phyloP scores from a whole-genome alignment of 53 echinoderm and acorn worm genomes.

The Henricia sp. region DNA sequence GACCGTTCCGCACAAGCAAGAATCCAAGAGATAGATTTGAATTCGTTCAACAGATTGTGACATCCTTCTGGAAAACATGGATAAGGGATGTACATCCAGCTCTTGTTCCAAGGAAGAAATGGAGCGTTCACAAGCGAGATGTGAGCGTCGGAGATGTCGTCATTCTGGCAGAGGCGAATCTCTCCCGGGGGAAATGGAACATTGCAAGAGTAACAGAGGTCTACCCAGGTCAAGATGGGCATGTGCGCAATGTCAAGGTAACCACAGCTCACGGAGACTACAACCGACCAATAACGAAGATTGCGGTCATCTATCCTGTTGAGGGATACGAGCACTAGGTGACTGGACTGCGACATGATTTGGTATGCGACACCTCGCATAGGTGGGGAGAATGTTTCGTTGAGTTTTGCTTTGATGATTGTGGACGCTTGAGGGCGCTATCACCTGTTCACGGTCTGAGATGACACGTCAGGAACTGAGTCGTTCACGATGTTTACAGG shows the following conservation, averaged over 20 bases:
- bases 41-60: conserved; percentile 27
- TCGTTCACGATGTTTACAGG: no score
- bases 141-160: not conserved
- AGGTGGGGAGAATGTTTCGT: no score
- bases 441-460: no score
- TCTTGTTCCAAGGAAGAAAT: conserved; percentile 46
- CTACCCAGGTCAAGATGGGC: not conserved
- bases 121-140: conserved; percentile 23
- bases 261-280: no score
- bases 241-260: not conserved
- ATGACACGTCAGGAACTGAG: no score
- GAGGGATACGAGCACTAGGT: no score
- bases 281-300: no score
- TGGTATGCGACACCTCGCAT: no score
- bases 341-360: no score
- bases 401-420: no score
- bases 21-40: conserved; percentile 32
- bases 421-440: no score
- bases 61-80: conserved; percentile 41
- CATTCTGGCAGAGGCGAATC: not conserved
- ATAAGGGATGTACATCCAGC: conserved; percentile 34
- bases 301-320: no score
- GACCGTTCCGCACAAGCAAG: conserved; percentile 29
- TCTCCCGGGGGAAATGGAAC: not conserved
- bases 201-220: not conserved